Percentiles rank a stretch among this genome's conserved stretches.
Evolutionary conservation across 2,797 vertebrate genomes (phyloP).

Genomic region (Coendou prehensilis): DNA sequence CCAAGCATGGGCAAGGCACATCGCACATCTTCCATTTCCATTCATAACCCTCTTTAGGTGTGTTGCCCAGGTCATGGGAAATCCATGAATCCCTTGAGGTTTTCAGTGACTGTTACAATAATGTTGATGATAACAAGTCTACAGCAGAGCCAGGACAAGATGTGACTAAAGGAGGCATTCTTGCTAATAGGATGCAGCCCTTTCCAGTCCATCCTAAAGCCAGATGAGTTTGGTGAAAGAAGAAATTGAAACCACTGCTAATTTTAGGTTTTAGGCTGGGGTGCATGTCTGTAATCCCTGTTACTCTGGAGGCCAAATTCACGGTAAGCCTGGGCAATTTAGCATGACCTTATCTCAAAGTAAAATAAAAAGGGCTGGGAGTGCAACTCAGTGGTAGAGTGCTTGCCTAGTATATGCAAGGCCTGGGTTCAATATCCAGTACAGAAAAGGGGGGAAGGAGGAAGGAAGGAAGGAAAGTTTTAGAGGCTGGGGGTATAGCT

Average conservation of each 20-base stretch:
- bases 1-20: not conserved
- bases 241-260: not conserved
- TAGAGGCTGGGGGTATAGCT: not conserved
- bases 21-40: not conserved
- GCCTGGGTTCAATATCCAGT: not conserved
- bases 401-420: not conserved
- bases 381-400: not conserved
- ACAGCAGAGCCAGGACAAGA: not conserved
- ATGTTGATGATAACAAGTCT: not conserved
- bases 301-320: not conserved
- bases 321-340: not conserved
- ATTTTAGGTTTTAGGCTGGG: not conserved
- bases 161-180: not conserved
- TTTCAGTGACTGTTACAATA: not conserved
- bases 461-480: not conserved
- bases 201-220: not conserved
- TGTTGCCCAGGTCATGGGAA: not conserved
- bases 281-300: not conserved
- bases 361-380: not conserved
- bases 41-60: not conserved
- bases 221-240: constrained; percentile 23
- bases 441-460: not conserved
- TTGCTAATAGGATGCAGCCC: not conserved
- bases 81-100: not conserved
- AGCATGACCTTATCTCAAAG: not conserved